phyloP scores from a whole-genome alignment of 2,888 invertebrate species.

The Pristionchus exspectatus region DNA sequence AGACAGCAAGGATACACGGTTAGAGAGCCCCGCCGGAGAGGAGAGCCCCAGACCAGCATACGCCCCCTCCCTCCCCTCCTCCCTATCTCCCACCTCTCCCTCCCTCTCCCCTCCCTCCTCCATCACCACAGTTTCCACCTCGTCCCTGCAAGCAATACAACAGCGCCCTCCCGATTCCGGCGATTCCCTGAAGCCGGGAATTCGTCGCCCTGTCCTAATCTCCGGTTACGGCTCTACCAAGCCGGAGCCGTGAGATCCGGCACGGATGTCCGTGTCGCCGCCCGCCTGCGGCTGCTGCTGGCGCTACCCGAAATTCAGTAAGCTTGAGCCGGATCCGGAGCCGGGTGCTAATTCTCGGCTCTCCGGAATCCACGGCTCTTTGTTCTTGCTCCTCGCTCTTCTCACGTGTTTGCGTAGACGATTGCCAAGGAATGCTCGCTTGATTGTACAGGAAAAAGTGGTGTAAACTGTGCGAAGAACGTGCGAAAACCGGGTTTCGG shows the following conservation, averaged over 20 bases:
- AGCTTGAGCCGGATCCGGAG: constrained; percentile 42
- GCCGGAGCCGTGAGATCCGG: constrained; percentile 33
- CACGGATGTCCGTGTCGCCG: constrained; percentile 68
- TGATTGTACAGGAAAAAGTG: constrained; percentile 22
- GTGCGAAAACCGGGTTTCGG: constrained; percentile 19
- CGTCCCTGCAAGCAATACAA: constrained; percentile 23
- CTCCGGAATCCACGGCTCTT: constrained; percentile 28
- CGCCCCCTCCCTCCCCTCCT: background rate
- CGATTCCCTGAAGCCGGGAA: background rate
- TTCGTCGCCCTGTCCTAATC: background rate
- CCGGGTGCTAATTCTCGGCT: background rate
- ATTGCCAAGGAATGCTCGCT: constrained; percentile 20
- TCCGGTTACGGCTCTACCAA: background rate
- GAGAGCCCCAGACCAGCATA: constrained; percentile 10
- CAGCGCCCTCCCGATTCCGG: background rate
- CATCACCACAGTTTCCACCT: constrained; percentile 44
- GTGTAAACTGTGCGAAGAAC: constrained; percentile 31
- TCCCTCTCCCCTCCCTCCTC: constrained; percentile 21
- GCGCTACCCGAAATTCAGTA: constrained; percentile 64
- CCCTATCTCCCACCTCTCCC: constrained; percentile 2
- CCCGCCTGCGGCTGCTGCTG: constrained; percentile 69
- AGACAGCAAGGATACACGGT: background rate
- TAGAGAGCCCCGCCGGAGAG: no score
- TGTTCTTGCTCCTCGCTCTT: constrained; percentile 12
- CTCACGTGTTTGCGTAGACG: constrained; percentile 15